A percentile compares a stretch with the other conserved stretches of the same genome.
Conservation (phyloP, 2,113 vertebrate species). For the Phodopus roborovskii region DNA sequence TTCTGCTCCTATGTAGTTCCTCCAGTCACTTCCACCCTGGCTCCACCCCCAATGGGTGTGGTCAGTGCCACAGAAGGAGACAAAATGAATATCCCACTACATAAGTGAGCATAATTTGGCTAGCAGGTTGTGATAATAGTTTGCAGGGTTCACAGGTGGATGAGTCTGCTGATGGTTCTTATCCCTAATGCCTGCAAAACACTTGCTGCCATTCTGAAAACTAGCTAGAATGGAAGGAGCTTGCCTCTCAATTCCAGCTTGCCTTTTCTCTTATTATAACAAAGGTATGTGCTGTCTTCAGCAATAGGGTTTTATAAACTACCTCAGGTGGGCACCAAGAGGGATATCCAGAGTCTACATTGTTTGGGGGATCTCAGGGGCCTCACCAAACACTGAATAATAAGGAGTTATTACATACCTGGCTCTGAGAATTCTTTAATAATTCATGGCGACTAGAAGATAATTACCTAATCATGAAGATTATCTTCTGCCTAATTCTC, state of each 20-base stretch:
- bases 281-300: neutral
- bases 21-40: too few species aligned
- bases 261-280: neutral
- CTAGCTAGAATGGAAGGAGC: neutral
- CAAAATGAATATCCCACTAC: too few species aligned
- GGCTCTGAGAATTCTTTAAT: neutral
- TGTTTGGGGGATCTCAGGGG: neutral
- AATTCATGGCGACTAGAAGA: neutral
- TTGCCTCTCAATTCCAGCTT: neutral
- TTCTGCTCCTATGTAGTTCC: too few species aligned
- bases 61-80: too few species aligned
- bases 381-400: neutral
- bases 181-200: neutral
- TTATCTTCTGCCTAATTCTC: neutral
- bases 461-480: neutral
- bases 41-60: too few species aligned
- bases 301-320: neutral
- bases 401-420: neutral
- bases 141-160: neutral
- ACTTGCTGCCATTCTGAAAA: neutral
- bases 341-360: too few species aligned
- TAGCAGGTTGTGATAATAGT: neutral
- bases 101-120: neutral
- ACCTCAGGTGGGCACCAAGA: neutral
- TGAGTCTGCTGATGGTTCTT: neutral